Evolutionary conservation across 2,888 invertebrate genomes (phyloP).

Genomic region (Amphimallon solstitiale): DNA sequence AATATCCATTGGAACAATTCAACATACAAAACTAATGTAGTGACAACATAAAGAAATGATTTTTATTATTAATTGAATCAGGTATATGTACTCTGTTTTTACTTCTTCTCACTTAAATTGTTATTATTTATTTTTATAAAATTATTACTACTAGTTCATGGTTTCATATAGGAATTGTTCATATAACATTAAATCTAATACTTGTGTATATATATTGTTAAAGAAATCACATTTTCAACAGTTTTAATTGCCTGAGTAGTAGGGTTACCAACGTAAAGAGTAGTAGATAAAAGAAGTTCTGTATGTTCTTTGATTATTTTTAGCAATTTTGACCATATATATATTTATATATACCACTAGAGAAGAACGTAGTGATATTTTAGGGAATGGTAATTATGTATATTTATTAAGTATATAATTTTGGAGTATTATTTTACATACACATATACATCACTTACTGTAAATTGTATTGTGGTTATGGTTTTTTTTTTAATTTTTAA

Average conservation of each 20-base stretch:
- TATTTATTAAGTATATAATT: constrained; percentile 18
- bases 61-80: no score
- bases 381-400: constrained; percentile 44
- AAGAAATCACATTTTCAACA: constrained; percentile 1
- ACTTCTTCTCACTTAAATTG: background rate
- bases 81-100: background rate
- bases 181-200: background rate
- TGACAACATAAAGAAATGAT: no score
- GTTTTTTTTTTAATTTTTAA: background rate
- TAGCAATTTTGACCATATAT: constrained; percentile 22
- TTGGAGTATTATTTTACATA: background rate
- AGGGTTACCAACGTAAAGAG: constrained; percentile 11
- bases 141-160: background rate
- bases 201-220: constrained; percentile 14
- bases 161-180: constrained; percentile 21
- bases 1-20: no score
- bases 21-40: no score
- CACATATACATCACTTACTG: background rate
- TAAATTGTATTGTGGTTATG: background rate
- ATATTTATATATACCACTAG: constrained; percentile 28
- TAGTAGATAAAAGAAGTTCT: constrained; percentile 19
- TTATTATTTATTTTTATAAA: background rate
- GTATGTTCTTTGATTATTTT: constrained; percentile 8
- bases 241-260: constrained; percentile 35
- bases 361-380: constrained; percentile 38